Conservation (phyloP, 1,140 invertebrate genomes). For the Acromyrmex charruanus region DNA sequence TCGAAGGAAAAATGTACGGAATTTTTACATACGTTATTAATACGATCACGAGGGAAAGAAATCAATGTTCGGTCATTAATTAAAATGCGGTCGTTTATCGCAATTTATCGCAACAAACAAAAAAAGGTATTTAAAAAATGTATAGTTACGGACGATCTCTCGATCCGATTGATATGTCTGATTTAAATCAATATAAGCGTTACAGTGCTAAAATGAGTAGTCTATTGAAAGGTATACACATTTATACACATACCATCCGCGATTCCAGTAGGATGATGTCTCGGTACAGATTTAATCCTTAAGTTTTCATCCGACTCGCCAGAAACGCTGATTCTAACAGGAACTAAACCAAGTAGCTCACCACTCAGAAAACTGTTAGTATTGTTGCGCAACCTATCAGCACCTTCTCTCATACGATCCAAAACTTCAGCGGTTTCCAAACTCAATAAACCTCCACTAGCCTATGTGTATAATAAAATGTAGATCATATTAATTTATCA, state of each 20-base stretch:
- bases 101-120: conserved; percentile 8
- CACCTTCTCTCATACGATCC: conserved; percentile 89
- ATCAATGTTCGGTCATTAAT: conserved; percentile 34
- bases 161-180: background rate
- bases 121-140: background rate
- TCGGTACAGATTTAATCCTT: conserved; percentile 82
- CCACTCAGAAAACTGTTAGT: conserved; percentile 92
- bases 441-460: conserved; percentile 82
- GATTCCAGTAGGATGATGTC: conserved; percentile 77
- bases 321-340: conserved; percentile 86
- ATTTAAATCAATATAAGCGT: conserved; percentile 4
- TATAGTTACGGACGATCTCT: conserved; percentile 22
- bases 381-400: conserved; percentile 92
- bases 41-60: conserved; percentile 27
- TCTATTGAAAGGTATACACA: conserved; percentile 3
- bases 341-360: conserved; percentile 87
- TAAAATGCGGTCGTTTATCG: background rate
- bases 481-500: background rate
- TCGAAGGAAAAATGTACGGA: conserved; percentile 61
- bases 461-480: conserved; percentile 67
- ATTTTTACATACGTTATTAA: conserved; percentile 53
- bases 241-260: conserved; percentile 77
- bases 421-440: conserved; percentile 89
- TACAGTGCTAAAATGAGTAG: background rate
- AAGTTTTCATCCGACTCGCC: conserved; percentile 85